Base-by-base conservation (phyloP, 1,140 invertebrate genomes). In the Magallana angulata region DNA sequence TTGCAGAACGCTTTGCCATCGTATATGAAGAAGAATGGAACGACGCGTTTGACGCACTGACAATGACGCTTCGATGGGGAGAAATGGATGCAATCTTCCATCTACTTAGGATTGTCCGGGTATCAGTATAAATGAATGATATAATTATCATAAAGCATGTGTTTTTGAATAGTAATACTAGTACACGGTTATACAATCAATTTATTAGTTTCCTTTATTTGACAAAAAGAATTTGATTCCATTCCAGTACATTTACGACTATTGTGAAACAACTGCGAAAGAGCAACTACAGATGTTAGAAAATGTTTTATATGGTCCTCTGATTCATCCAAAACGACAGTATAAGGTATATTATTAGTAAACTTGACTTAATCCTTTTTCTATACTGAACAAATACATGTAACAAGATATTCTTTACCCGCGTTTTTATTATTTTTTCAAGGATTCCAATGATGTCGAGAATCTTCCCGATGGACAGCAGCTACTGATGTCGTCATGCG, bases 201-300 rank as follows among this genome's bases (percentile, higher is more conserved):
- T 0, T 48, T 48, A 48, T 4, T 48, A 48, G 36, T 48, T 48
- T 48, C 3, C 36, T 5, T 3, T 48, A 48, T 48, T 48, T 48
- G 36, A 48, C 36, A 48, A 48, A 48, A 48, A 4, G 5, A 5
- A 48, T 4, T 48, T 48, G 36, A 48, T 48, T 48, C 18, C 18
- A n/a, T 84, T 84, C 14, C 16, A 84, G 82, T 84, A 84, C 60
- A 58, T 59, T 36, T 84, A 84, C 58, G 82, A 84, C 30, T 84
- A 84, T 12, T 84, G 82, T 64, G 82, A 84, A 62, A 84, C 82
- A 84, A 36, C 82, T 48, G 82, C 82, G 11, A 59, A 62, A 48
- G 82, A 84, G 16, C 82, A 84, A 84, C 82, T 84, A n/a, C 24
- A 60, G 24, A 58, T 58, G 58, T 30, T 84, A 36, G 82, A 84